These are phyloP conservation scores for Smutsia temminckii DNA, from an alignment of 2,797 vertebrate genomes.

Conservation along the genomic window DNA sequence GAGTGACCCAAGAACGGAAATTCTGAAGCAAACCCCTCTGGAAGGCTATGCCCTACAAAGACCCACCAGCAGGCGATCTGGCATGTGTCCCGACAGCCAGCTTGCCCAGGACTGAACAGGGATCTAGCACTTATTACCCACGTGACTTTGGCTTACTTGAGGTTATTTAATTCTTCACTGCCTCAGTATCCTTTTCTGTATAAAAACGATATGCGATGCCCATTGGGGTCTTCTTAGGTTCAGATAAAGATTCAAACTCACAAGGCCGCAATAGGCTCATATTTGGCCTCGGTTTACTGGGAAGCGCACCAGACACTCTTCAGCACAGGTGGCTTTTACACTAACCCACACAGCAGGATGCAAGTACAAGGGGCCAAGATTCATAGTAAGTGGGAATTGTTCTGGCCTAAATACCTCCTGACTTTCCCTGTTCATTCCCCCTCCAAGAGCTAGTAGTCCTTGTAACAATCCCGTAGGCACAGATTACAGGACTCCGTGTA, in stretches of 20 bases:
- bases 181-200: not conserved
- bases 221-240: not conserved
- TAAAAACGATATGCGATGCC: not conserved
- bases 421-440: too few relatives aligned
- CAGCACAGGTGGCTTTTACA: not conserved
- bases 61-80: not conserved
- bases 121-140: not conserved
- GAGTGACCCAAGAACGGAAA: not conserved
- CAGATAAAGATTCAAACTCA: not conserved
- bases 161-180: not conserved
- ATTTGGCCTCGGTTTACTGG: not conserved
- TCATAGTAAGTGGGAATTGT: not conserved
- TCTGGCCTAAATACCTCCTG: not conserved
- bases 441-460: not conserved
- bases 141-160: not conserved
- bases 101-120: not conserved
- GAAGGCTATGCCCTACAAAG: not conserved
- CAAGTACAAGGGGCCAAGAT: not conserved
- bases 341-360: not conserved
- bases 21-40: not conserved
- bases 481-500: not conserved
- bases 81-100: not conserved
- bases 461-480: not conserved
- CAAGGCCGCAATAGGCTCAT: not conserved
- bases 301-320: not conserved